These are phyloP conservation scores for Fopius arisanus DNA, from an alignment of 1,140 invertebrate genomes.

Conservation along the genomic window DNA sequence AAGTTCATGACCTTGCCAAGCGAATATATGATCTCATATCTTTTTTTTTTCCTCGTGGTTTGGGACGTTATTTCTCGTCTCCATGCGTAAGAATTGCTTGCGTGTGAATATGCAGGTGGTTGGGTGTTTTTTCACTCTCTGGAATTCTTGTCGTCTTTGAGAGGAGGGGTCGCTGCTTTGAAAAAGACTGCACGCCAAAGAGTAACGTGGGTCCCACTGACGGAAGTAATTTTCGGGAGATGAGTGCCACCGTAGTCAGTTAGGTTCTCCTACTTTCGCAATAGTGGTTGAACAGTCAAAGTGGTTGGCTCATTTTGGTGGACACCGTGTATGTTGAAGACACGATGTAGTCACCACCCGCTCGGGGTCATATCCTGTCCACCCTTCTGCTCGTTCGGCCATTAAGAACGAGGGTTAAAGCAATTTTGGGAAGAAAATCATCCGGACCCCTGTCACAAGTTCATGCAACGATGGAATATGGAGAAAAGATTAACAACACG, in stretches of 20 bases:
- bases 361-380: constrained; percentile 63
- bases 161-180: neutral
- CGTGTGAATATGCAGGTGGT: neutral
- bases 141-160: neutral
- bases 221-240: constrained; percentile 65
- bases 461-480: neutral
- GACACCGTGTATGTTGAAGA: constrained; percentile 47
- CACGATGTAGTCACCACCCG: constrained; percentile 17
- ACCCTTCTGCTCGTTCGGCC: constrained; percentile 41
- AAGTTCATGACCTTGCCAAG: constrained; percentile 12
- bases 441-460: neutral
- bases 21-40: neutral
- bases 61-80: neutral
- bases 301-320: constrained; percentile 58
- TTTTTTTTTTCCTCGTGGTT: neutral
- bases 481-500: neutral
- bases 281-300: constrained; percentile 65
- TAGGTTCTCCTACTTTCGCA: constrained; percentile 43
- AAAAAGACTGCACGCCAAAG: constrained; percentile 16
- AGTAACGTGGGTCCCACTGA: constrained; percentile 30
- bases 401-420: constrained; percentile 38
- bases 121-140: neutral
- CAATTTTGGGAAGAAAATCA: constrained; percentile 49
- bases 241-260: constrained; percentile 46
- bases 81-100: neutral